Evolutionary conservation across 2,797 vertebrate species (phyloP), one percentile per base, ranked within the genome.

Genomic region (Peromyscus eremicus): DNA sequence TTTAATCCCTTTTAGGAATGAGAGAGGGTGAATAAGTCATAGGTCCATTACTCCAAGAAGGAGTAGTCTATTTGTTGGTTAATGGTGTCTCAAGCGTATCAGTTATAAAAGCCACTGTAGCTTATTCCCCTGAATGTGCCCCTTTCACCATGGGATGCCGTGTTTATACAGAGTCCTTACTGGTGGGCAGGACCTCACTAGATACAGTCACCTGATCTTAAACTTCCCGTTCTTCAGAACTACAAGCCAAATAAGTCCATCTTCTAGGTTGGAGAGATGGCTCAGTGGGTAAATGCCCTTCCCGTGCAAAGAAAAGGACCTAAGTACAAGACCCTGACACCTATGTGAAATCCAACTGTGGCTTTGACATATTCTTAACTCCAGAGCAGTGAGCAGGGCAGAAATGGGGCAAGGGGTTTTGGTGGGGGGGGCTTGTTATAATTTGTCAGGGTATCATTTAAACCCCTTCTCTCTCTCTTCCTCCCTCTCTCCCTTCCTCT

Each of bases 401-500:
- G 68, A 70, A 34, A 37, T 52, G 32, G 46, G 6, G 25, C 64
- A n/a, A 86, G 2, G 34, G 1, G 23, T 70, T 52, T 6, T 7
- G 2, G 49, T 12, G 13, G 13, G 52, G 34, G 66, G 46, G 34
- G 0, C 19, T 52, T 68, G 19, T 49, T 87, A 55, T 71, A 27
- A 34, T 29, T 37, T 87, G 21, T 9, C 23, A 71, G 23, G 32
- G 6, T 68, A 68, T 76, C 73, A 82, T 55, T 43, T 49, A 16
- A 64, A 19, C 25, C 21, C 0, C 77, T 49, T 88, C 37, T 23
- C 10, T 37, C 4, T 25, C 0, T 19, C 14, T 49, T 29, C 10
- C 2, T n/a, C 32, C 17, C 0, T n/a, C 8, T 1, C 4, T 11
- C 17, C 4, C 3, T 29, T 16, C 21, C 3, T n/a, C 1, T 8